These are phyloP conservation scores for Strix uralensis DNA, from an alignment of 2,113 vertebrate species.

Conservation along the genomic window DNA sequence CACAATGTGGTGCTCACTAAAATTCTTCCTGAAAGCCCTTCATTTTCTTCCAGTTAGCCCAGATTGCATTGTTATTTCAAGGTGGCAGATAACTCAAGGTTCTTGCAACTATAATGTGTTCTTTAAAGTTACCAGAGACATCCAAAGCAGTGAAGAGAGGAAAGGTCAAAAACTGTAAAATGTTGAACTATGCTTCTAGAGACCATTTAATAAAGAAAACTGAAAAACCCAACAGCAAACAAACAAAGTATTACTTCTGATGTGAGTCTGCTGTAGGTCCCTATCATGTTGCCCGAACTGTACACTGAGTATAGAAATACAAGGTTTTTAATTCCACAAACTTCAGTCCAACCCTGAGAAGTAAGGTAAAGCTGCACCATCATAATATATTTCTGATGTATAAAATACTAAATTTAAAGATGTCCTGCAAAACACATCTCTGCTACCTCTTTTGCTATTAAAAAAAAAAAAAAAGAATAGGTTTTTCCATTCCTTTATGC, in stretches of 20 bases:
- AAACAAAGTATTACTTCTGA: neutral
- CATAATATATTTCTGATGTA: neutral
- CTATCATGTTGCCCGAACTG: neutral
- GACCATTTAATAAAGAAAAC: neutral
- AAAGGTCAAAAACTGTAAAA: neutral
- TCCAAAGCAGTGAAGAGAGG: neutral
- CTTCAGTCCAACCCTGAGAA: neutral
- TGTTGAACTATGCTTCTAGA: neutral
- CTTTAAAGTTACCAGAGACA: neutral
- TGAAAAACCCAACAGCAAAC: neutral
- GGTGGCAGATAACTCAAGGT: neutral
- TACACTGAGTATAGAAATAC: neutral
- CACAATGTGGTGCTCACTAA: neutral
- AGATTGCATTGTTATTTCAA: neutral
- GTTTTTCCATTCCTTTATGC: neutral
- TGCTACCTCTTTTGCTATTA: neutral
- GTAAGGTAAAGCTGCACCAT: neutral
- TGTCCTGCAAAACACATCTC: neutral
- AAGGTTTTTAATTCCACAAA: neutral
- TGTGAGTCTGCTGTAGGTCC: neutral
- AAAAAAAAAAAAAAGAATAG: accelerated
- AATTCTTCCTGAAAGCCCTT: neutral
- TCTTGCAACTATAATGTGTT: neutral
- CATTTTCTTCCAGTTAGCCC: neutral
- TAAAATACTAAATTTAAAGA: neutral